Evolutionary conservation across 2,797 vertebrate species (phyloP), one percentile per base, ranked within the genome.

Genomic region (Manis javanica): DNA sequence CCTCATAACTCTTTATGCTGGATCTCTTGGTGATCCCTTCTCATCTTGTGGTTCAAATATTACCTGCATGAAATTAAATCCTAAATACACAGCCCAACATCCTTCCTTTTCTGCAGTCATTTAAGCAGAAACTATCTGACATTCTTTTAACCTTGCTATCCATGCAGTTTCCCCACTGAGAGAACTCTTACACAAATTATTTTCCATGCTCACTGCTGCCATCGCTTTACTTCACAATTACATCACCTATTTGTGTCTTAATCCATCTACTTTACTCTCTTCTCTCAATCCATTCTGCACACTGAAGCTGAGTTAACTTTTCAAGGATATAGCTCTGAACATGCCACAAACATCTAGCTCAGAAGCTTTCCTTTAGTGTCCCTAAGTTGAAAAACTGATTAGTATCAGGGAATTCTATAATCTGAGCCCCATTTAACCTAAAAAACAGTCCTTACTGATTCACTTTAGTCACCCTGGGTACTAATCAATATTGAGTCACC

Each of bases 301-400:
- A 14, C 66, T 8, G 26, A 55, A 77, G n/a, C 7, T 46, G 42
- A 87, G 7, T 87, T 90, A 57, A 68, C 31, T 77, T 55, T 49
- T 95, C 53, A 81, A 81, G 34, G 72, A 21, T 64, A 69, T 31
- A 10, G n/a, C 18, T 92, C 83, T 95, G 26, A 94, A 18, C 39
- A n/a, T 37, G 24, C 26, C 16, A 61, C 31, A 6, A n/a, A 11
- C 26, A 37, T 55, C 4, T 21, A 31, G 5, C 13, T 90, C 59
- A 78, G 42, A 84, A 91, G 71, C n/a, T n/a, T 77, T 39, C 8
- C 85, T 37, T 55, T 64, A 51, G n/a, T 69, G 21, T 61, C 61
- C n/a, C 24, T n/a, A 72, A n/a, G 69, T 4, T 15, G 29, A 55
- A 69, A 92, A 49, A 61, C 12, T 51, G 34, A 90, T 0, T 55